Percentiles rank a stretch among this genome's conserved stretches.
These are phyloP conservation scores for Plecturocebus donacophilus DNA, from an alignment of 2,113 vertebrate genomes.

Conservation along the genomic window DNA sequence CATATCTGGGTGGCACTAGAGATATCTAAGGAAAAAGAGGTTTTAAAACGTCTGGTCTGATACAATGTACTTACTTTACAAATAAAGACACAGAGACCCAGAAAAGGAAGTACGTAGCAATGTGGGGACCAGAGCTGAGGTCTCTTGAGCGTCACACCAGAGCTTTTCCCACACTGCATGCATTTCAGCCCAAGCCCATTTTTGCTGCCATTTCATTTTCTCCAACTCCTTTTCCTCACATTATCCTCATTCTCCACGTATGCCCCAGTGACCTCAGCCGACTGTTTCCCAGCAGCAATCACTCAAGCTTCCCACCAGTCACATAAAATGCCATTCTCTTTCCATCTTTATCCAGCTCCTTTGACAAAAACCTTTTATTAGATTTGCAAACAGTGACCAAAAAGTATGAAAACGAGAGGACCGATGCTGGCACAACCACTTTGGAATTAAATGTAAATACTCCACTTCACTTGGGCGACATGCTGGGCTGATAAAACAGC, in stretches of 20 bases:
- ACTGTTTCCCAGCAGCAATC: not conserved
- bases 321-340: not conserved
- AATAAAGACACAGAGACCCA: not conserved
- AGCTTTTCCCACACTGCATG: not conserved
- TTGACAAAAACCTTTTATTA: constrained; percentile 49
- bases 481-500: constrained; percentile 58
- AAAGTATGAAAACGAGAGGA: constrained; percentile 13
- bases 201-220: not conserved
- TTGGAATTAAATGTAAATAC: constrained; percentile 64
- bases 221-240: constrained; percentile 23
- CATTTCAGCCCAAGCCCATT: not conserved
- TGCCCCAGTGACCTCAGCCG: not conserved
- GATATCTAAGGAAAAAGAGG: not conserved
- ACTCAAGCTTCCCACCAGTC: not conserved
- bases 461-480: not conserved
- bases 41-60: not conserved
- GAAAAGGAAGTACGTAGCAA: accelerated
- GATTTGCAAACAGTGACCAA: constrained; percentile 54
- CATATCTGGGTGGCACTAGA: not conserved
- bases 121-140: accelerated
- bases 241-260: not conserved
- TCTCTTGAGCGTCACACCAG: not conserved
- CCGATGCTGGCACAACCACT: not conserved
- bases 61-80: not conserved
- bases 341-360: constrained; percentile 58